Percentiles rank a stretch among this genome's conserved stretches.
Evolutionary conservation across 2,797 vertebrate species (phyloP).

Genomic region (Pantherophis vulpinus): DNA sequence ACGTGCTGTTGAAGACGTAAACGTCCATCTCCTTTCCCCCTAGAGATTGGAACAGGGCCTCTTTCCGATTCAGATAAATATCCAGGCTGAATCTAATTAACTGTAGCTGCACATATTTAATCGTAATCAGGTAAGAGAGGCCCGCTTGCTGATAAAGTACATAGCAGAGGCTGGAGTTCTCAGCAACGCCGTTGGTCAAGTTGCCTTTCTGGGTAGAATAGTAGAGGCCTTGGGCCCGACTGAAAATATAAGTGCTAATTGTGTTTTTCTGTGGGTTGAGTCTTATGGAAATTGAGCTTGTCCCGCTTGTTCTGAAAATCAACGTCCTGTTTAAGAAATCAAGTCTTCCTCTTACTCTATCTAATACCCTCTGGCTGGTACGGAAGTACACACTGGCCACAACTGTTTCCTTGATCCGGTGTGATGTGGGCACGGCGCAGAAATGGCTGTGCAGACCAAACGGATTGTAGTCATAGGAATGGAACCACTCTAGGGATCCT

Average conservation of each 20-base stretch:
- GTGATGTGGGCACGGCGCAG: constrained; percentile 32
- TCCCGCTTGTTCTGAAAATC: neutral
- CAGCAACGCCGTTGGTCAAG: neutral
- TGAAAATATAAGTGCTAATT: constrained; percentile 22
- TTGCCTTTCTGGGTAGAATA: neutral
- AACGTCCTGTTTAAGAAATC: constrained; percentile 34
- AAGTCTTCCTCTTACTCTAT: constrained; percentile 17
- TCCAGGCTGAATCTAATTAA: constrained; percentile 46
- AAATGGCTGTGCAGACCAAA: constrained; percentile 39
- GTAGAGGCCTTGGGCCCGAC: neutral
- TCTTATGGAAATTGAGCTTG: neutral
- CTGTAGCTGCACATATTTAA: constrained; percentile 36
- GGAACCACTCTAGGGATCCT: constrained; percentile 21
- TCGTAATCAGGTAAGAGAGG: constrained; percentile 48
- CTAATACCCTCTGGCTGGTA: neutral
- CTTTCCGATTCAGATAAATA: constrained; percentile 50
- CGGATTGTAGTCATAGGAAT: constrained; percentile 29
- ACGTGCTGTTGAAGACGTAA: constrained; percentile 14
- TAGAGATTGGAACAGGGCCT: constrained; percentile 15
- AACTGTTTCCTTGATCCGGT: neutral
- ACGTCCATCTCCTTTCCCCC: constrained; percentile 34
- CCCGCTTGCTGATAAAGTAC: constrained; percentile 35
- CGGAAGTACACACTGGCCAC: constrained; percentile 49
- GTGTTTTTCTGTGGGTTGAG: constrained; percentile 17
- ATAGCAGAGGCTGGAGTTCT: neutral